Evolutionary conservation across 2,888 invertebrate genomes (phyloP), one percentile per base, ranked within the genome.

Genomic region (Panorpa germanica): DNA sequence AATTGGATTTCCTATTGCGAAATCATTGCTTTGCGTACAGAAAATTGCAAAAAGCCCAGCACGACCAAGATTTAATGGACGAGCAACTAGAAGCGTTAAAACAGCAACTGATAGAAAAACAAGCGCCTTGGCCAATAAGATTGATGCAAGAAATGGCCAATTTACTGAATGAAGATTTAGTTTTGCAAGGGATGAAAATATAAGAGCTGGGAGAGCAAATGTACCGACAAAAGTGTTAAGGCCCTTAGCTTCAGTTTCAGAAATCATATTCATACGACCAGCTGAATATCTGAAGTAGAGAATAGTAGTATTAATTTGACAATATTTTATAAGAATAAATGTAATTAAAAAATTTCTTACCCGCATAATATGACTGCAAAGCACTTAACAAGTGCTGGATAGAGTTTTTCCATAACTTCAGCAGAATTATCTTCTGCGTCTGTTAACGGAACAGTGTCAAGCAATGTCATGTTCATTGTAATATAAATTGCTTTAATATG

Each of bases 11-110:
- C 93, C 93, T 41, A 95, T 70, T 12, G 95, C 93, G 59, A 95
- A 93, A 55, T 95, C 95, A 63, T 95, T 95, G 49, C 90, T 91
- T 50, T 93, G 93, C 1, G 93, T 93, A 42, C 83, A 80, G 52
- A 93, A 93, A 45, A 95, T 91, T 11, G 83, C 85, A 63, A 83
- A 82, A 34, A 95, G 63, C 9, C 90, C 93, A 25, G 88, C 83
- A 44, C 77, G 68, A 4, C 83, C 83, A 39, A 77, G 65, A 53
- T 86, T 76, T 11, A 75, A 49, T 5, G 86, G 85, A 46, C 78
- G 67, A n/a, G 71, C 69, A 23, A 86, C 70, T 24, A 91, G 50
- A 35, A 88, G 45, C 3, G 82, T 78, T 16, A 90, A 63, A 24
- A 75, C 48, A 28, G 78, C 64, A 10, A 90, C 88, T 34, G 66